Conservation (phyloP, 2,113 vertebrate species). For the Hirundichthys speculiger region DNA sequence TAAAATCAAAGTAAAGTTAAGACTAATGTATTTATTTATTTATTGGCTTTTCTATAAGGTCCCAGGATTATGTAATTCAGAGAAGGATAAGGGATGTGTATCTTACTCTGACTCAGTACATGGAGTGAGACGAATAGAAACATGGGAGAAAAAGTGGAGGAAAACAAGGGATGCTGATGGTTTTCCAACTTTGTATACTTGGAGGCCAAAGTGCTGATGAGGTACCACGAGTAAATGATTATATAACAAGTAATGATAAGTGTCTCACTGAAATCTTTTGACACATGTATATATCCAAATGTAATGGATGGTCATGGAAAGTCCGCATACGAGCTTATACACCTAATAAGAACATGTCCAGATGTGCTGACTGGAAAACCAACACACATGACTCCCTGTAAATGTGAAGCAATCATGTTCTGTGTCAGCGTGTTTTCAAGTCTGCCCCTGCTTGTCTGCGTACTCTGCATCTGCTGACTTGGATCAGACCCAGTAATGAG, state of each 20-base stretch:
- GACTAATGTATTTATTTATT: too few relatives aligned
- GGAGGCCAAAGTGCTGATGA: neutral
- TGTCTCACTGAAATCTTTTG: neutral
- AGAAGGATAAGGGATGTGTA: too few relatives aligned
- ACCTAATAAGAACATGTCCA: neutral
- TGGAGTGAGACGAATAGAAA: too few relatives aligned
- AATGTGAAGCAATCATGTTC: constrained; percentile 5
- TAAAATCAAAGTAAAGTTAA: too few relatives aligned
- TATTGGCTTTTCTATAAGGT: too few relatives aligned
- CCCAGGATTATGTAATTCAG: too few relatives aligned
- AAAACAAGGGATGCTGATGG: neutral
- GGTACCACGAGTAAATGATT: too few relatives aligned
- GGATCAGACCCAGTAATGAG: constrained; percentile 25
- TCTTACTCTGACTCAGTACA: too few relatives aligned
- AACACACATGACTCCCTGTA: neutral
- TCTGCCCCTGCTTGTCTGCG: constrained; percentile 8
- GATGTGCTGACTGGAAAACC: constrained; percentile 5
- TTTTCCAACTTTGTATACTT: neutral
- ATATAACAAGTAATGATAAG: too few relatives aligned
- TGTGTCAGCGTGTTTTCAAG: constrained; percentile 21
- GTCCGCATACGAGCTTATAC: neutral
- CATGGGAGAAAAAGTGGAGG: too few relatives aligned
- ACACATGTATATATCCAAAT: neutral
- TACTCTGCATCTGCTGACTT: constrained; percentile 12
- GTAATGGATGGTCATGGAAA: neutral